A percentile compares a stretch with the other conserved stretches of the same genome.
These are phyloP conservation scores for Arothron firmamentum DNA, from an alignment of 2,113 vertebrate species.

Conservation along the genomic window DNA sequence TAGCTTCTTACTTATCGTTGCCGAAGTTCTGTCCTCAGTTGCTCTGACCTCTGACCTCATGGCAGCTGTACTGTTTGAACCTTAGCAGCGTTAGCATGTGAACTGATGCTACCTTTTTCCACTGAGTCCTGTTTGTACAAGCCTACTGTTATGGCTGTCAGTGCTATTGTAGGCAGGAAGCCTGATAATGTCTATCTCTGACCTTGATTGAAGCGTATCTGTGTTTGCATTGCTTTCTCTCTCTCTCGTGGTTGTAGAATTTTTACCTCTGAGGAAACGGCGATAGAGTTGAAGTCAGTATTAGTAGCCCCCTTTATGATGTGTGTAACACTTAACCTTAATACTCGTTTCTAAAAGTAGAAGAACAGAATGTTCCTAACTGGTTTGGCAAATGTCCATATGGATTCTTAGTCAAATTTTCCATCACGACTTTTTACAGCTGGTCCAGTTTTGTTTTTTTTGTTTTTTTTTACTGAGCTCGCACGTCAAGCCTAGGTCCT, in stretches of 20 bases:
- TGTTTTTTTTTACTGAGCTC: too few relatives aligned
- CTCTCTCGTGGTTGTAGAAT: constrained; percentile 4
- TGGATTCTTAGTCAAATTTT: too few relatives aligned
- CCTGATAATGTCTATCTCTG: constrained; percentile 36
- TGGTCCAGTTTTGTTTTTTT: too few relatives aligned
- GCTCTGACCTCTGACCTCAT: constrained; percentile 16
- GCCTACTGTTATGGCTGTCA: constrained; percentile 41
- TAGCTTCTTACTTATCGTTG: not conserved
- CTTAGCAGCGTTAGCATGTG: constrained; percentile 38
- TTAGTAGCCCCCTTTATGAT: too few relatives aligned
- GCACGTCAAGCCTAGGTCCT: too few relatives aligned
- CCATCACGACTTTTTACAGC: too few relatives aligned
- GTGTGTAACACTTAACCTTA: too few relatives aligned
- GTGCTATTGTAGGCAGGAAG: constrained; percentile 18
- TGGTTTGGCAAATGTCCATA: too few relatives aligned
- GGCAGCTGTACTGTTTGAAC: constrained; percentile 35
- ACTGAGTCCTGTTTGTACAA: constrained; percentile 20
- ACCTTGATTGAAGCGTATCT: constrained; percentile 30
- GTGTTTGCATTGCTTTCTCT: constrained; percentile 7
- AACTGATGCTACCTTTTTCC: constrained; percentile 48
- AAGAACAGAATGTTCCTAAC: too few relatives aligned
- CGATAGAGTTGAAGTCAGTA: too few relatives aligned
- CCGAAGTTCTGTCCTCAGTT: not conserved
- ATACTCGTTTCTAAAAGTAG: too few relatives aligned
- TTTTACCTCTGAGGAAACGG: not conserved